phyloP scores from a whole-genome alignment of 2,888 invertebrate species.

The Melanotus villosus region DNA sequence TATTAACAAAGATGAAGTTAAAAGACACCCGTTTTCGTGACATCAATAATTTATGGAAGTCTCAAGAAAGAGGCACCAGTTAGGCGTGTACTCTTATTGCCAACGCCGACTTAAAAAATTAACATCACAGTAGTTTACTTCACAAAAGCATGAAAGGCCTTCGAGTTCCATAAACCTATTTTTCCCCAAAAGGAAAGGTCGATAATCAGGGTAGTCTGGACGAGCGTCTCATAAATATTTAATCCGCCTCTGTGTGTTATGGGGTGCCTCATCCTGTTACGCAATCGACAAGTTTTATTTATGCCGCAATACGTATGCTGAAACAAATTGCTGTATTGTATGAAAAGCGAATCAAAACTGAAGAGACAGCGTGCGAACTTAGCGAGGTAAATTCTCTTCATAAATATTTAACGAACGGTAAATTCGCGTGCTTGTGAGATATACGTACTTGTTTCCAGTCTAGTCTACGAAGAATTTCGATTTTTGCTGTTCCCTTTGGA shows the following conservation, averaged over 20 bases:
- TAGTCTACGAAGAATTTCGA: not conserved
- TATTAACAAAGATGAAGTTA: too few species aligned
- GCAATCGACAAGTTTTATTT: not conserved
- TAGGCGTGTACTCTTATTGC: too few species aligned
- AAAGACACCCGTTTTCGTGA: too few species aligned
- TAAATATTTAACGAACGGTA: conserved; percentile 26
- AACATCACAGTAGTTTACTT: too few species aligned
- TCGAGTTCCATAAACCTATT: too few species aligned
- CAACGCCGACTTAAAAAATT: too few species aligned
- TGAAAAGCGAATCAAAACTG: conserved; percentile 2
- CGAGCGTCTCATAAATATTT: not conserved
- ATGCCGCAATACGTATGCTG: not conserved
- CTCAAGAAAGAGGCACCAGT: too few species aligned
- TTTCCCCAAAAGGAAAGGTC: too few species aligned
- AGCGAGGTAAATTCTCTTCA: not conserved
- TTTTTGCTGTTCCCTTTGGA: conserved; percentile 7
- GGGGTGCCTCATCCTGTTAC: not conserved
- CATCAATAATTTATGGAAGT: too few species aligned
- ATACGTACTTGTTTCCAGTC: not conserved
- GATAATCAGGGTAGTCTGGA: too few species aligned
- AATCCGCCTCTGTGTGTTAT: not conserved
- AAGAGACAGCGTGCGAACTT: conserved; percentile 20
- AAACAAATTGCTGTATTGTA: conserved; percentile 9
- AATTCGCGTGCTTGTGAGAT: conserved; percentile 12
- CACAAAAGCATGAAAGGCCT: too few species aligned